These are phyloP conservation scores for Nineta flava DNA, from an alignment of 2,888 invertebrate genomes.

Conservation along the genomic window DNA sequence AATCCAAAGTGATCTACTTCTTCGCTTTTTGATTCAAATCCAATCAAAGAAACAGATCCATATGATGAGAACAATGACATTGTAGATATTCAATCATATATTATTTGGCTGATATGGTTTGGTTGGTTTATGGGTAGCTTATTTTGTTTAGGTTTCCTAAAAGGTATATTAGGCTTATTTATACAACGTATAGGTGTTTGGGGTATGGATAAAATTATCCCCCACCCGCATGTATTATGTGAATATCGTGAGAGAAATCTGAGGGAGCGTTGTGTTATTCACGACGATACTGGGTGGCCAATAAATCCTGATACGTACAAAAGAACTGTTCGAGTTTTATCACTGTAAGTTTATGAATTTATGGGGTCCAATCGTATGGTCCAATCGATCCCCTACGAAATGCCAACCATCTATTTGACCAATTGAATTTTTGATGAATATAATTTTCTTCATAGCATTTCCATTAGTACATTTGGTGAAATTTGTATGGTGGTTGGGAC, in stretches of 20 bases:
- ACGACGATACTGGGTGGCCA: constrained; percentile 3
- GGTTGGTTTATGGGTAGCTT: too few relatives aligned
- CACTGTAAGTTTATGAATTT: background rate
- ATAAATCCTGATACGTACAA: constrained; percentile 3
- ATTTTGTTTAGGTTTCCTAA: background rate
- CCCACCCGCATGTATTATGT: constrained; percentile 1
- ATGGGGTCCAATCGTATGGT: too few relatives aligned
- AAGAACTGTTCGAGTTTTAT: constrained; percentile 1
- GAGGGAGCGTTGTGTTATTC: background rate
- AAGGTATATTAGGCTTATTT: background rate
- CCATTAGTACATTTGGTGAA: background rate
- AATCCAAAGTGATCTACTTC: too few relatives aligned
- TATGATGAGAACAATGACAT: too few relatives aligned
- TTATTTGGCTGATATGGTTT: too few relatives aligned
- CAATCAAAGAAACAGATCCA: too few relatives aligned
- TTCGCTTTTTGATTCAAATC: too few relatives aligned
- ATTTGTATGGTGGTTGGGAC: too few relatives aligned
- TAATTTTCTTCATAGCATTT: background rate
- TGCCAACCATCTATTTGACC: too few relatives aligned
- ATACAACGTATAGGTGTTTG: background rate
- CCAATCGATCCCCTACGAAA: too few relatives aligned
- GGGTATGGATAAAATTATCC: background rate
- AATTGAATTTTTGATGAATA: background rate
- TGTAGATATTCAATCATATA: too few relatives aligned
- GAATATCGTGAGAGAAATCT: background rate